Percentiles rank a stretch among this genome's conserved stretches.
Conservation (phyloP, 2,888 invertebrate species). For the Steinernema hermaphroditum region DNA sequence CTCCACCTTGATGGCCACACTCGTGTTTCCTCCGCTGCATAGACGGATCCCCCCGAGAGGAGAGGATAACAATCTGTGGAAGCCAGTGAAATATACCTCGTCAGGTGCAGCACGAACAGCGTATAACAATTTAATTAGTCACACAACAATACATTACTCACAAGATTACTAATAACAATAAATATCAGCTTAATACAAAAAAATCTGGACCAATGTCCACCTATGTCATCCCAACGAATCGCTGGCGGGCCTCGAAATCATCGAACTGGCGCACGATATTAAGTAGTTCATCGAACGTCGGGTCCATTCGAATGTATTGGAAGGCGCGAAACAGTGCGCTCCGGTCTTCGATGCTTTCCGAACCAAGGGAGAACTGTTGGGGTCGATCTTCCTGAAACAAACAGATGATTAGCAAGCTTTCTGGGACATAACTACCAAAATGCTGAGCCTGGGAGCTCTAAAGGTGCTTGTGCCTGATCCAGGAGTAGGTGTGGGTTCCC, state of each 20-base stretch:
- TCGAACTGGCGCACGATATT: not conserved
- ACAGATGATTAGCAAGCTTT: not conserved
- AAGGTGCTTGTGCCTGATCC: not conserved
- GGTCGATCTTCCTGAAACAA: not conserved
- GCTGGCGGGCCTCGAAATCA: not conserved
- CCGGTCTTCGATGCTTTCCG: not conserved
- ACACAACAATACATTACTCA: too few relatives aligned
- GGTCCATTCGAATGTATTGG: conserved; percentile 1
- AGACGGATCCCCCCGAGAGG: too few relatives aligned
- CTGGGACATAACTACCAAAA: not conserved
- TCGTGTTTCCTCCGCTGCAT: too few relatives aligned
- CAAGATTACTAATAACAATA: too few relatives aligned
- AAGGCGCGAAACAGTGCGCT: not conserved
- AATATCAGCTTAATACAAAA: too few relatives aligned
- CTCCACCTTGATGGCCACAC: conserved; percentile 38
- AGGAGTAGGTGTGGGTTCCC: not conserved
- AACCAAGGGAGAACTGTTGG: not conserved
- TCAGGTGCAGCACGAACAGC: too few relatives aligned
- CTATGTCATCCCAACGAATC: not conserved
- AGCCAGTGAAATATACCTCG: too few relatives aligned
- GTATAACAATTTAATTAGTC: too few relatives aligned
- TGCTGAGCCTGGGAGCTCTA: not conserved
- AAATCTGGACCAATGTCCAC: too few relatives aligned
- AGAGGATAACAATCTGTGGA: too few relatives aligned
- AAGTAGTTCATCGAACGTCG: not conserved